Conservation (phyloP, 2,888 invertebrate species). For the Drosophila buzzatii region DNA sequence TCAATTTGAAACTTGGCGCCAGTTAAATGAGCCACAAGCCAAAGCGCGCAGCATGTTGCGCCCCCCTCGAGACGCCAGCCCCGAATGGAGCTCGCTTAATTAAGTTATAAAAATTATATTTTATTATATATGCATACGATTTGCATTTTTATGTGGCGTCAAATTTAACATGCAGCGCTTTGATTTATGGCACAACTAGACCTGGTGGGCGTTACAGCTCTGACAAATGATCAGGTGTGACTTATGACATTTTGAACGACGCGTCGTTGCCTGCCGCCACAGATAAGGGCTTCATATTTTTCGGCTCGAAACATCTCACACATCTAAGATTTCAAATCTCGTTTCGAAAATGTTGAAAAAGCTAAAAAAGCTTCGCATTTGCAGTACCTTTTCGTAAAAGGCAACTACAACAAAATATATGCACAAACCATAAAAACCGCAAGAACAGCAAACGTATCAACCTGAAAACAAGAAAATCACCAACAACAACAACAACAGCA, state of each 20-base stretch:
- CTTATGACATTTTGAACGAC: constrained; percentile 58
- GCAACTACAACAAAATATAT: neutral
- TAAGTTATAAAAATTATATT: constrained; percentile 80
- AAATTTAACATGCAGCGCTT: constrained; percentile 71
- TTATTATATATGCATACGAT: constrained; percentile 77
- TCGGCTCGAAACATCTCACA: constrained; percentile 62
- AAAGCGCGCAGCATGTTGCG: constrained; percentile 58
- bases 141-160: constrained; percentile 73
- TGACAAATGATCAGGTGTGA: constrained; percentile 78
- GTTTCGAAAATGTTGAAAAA: constrained; percentile 28
- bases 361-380: constrained; percentile 34
- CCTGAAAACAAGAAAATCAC: constrained; percentile 55
- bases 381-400: constrained; percentile 34
- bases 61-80: constrained; percentile 8
- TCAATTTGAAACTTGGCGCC: constrained; percentile 74
- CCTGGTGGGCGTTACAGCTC: constrained; percentile 48
- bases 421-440: constrained; percentile 78
- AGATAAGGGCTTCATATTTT: constrained; percentile 14
- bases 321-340: constrained; percentile 67
- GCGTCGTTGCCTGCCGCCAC: constrained; percentile 10
- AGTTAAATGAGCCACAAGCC: constrained; percentile 70
- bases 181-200: constrained; percentile 61
- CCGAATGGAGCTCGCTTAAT: constrained; percentile 48
- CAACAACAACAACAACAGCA: constrained; percentile 9
- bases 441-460: constrained; percentile 83